Evolutionary conservation across 2,797 vertebrate genomes (phyloP).

Genomic region (Liasis olivaceus): DNA sequence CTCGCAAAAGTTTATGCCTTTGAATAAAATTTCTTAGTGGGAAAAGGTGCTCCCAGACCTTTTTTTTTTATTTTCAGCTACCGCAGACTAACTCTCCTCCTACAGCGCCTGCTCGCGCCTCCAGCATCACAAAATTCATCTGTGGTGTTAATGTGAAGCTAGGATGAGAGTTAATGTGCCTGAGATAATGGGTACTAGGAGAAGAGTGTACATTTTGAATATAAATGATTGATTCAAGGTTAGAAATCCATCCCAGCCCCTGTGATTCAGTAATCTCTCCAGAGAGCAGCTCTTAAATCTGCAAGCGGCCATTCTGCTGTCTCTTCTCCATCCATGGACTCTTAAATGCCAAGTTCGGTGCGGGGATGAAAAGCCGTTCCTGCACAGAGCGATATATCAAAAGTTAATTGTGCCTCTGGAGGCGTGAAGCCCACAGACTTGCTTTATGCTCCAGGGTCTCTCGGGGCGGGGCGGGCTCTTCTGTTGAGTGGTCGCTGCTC

Average conservation of each 20-base stretch:
- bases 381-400: not conserved
- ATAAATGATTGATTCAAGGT: not conserved
- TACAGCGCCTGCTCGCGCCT: not conserved
- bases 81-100: not conserved
- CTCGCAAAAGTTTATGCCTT: not conserved
- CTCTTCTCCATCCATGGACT: not conserved
- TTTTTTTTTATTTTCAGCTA: too few relatives aligned
- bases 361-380: not conserved
- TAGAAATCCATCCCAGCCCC: not conserved
- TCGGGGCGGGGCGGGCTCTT: not conserved
- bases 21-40: not conserved
- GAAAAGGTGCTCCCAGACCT: not conserved
- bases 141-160: too few relatives aligned
- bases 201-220: not conserved
- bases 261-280: not conserved
- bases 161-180: not conserved
- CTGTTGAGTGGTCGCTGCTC: not conserved
- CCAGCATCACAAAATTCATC: not conserved
- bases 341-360: not conserved
- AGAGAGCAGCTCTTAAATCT: not conserved
- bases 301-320: too few relatives aligned
- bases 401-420: not conserved
- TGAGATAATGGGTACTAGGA: not conserved
- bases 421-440: not conserved
- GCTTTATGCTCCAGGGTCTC: not conserved